Evolutionary conservation across 2,797 vertebrate genomes (phyloP).

Genomic region (Acipenser oxyrinchus): DNA sequence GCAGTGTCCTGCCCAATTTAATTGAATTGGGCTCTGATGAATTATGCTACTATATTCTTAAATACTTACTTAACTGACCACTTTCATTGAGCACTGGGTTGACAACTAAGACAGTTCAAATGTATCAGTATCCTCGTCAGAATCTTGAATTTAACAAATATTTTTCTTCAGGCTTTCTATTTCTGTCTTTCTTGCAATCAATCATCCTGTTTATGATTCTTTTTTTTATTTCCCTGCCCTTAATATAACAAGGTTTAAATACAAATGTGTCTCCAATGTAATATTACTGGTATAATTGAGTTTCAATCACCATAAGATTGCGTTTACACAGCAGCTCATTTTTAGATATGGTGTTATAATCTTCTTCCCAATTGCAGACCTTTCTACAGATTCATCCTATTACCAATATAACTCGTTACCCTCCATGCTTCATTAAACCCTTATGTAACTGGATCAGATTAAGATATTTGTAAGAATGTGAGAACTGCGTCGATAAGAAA

Average conservation of each 20-base stretch:
- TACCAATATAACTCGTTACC: slow-evolving; percentile 3
- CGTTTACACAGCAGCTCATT: not conserved
- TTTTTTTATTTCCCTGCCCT: not conserved
- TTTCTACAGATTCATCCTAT: not conserved
- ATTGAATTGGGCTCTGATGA: no score
- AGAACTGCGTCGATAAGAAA: not conserved
- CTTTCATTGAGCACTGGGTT: not conserved
- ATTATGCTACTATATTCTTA: no score
- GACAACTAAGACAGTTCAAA: slow-evolving; percentile 14
- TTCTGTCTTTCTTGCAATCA: not conserved
- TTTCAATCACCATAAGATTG: slow-evolving; percentile 11
- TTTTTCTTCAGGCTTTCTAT: slow-evolving; percentile 15
- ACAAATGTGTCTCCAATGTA: slow-evolving; percentile 10
- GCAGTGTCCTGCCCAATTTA: no score
- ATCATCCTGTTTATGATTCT: not conserved
- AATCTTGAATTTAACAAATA: slow-evolving; percentile 24
- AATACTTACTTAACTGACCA: no score
- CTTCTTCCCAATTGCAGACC: not conserved
- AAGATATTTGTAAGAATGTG: not conserved
- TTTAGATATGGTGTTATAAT: slow-evolving; percentile 5
- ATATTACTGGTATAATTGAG: slow-evolving; percentile 10
- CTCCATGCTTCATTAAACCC: not conserved
- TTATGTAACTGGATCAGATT: not conserved
- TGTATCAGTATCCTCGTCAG: slow-evolving; percentile 13
- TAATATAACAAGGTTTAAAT: slow-evolving; percentile 7